These are phyloP conservation scores for Ormyrus labotus DNA, from an alignment of 2,888 invertebrate genomes.

Conservation along the genomic window DNA sequence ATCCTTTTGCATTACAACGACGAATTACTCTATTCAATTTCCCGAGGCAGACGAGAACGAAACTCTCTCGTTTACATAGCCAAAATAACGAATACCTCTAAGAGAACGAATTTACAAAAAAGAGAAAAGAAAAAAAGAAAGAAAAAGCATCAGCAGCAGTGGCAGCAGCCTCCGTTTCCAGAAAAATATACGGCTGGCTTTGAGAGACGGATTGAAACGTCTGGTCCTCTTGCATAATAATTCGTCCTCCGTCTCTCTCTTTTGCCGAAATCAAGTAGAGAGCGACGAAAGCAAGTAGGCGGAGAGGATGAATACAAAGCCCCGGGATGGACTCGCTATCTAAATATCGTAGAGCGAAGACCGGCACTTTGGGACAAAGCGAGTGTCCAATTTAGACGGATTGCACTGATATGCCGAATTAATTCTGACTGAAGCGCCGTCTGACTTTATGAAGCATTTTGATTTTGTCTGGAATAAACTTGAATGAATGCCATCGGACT, in stretches of 20 bases:
- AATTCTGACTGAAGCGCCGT: not conserved
- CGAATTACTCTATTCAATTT: slow-evolving; percentile 34
- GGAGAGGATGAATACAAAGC: slow-evolving; percentile 9
- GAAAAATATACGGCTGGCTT: slow-evolving; percentile 3
- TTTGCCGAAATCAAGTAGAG: slow-evolving; percentile 32
- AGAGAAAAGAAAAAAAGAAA: not conserved
- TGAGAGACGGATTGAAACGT: slow-evolving; percentile 43
- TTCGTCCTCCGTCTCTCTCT: slow-evolving; percentile 26
- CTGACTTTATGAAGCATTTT: slow-evolving; percentile 13
- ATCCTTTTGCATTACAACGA: not conserved
- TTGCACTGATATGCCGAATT: too few relatives aligned
- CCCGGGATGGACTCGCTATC: not conserved
- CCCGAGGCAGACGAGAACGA: not conserved
- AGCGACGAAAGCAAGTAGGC: not conserved
- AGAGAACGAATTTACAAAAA: not conserved
- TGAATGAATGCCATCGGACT: too few relatives aligned
- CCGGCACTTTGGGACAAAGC: not conserved
- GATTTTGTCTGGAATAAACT: too few relatives aligned
- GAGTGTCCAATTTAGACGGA: too few relatives aligned
- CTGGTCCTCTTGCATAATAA: slow-evolving; percentile 45
- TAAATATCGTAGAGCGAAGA: not conserved
- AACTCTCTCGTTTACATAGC: slow-evolving; percentile 2
- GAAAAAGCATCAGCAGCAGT: too few relatives aligned
- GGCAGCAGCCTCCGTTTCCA: too few relatives aligned
- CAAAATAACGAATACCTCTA: slow-evolving; percentile 32